Base-by-base conservation (phyloP, 2,888 invertebrate species). In the Melanostoma mellinum region DNA sequence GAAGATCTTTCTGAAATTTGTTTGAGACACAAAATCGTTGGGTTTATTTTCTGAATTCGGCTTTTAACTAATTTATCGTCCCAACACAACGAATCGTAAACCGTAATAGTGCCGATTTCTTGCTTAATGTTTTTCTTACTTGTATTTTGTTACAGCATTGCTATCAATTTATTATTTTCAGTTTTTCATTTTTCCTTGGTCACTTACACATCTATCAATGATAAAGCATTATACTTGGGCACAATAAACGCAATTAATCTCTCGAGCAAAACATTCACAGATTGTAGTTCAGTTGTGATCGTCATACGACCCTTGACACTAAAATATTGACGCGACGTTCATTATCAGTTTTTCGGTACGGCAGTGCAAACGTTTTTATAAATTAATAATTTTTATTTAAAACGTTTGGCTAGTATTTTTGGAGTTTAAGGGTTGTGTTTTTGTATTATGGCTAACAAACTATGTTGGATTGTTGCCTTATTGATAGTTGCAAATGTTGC, bases 261-360 rank as follows among this genome's bases (percentile, higher is more conserved):
- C 20, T 20, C 35, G 60, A 42, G 32, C 46, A 35, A 40, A 72
- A 20, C 60, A 60, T 60, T 71, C 53, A 60, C 46, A 46, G 36
- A 55, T 44, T 38, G 53, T 38, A 48, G 50, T 79, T 71, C 20
- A 20, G 20, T 20, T 78, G 74, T 77, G 48, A 58, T 65, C 74
- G 71, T 67, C 79, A 36, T 44, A 38, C 60, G 79, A 84, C 84
- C 84, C 84, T 75, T 84, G 84, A 79, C 65, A 63, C 55, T 65
- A 52, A 55, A 71, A 61, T 46, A 60, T 44, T 42, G 71, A 40
- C 35, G 46, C 20, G 50, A 52, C 32, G 46, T 74, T 79, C 50
- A 71, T 84, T 84, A 84, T 84, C 84, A 84, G 79, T 71, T 60
- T 79, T 71, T 48, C 61, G 30, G 44, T 69, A 33, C 67, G 40